Evolutionary conservation across 2,888 invertebrate genomes (phyloP).

Genomic region (Dermolepida albohirtum): DNA sequence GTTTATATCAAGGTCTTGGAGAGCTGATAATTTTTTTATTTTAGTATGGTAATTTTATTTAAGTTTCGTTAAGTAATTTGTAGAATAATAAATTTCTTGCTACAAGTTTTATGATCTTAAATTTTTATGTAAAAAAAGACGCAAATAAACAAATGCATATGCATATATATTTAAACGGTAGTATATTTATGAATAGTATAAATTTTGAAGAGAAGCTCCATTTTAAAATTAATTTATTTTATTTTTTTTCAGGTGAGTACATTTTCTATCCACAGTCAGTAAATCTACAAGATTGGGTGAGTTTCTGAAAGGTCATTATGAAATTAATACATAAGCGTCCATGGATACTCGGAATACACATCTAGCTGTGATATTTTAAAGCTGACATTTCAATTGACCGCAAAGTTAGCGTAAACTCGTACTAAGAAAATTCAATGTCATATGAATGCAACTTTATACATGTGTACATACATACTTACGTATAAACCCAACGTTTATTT

Average conservation of each 20-base stretch:
- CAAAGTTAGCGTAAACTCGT: constrained; percentile 2
- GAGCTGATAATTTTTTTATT: no score
- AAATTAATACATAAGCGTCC: constrained; percentile 19
- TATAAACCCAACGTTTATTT: neutral
- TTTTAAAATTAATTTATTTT: neutral
- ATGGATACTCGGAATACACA: constrained; percentile 7
- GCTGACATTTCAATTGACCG: constrained; percentile 31
- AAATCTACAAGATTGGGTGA: constrained; percentile 16
- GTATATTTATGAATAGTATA: no score
- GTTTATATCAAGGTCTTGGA: no score
- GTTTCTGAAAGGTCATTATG: constrained; percentile 12
- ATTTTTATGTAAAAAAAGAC: no score
- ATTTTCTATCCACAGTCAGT: constrained; percentile 5
- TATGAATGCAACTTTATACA: neutral
- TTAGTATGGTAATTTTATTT: no score
- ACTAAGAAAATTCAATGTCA: constrained; percentile 14
- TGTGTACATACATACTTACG: no score
- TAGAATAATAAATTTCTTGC: no score
- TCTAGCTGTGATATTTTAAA: constrained; percentile 19
- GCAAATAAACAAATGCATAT: no score
- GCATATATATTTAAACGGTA: no score
- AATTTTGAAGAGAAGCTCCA: no score
- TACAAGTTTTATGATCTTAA: no score
- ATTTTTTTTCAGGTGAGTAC: constrained; percentile 33
- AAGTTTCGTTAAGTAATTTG: no score